Evolutionary conservation across 2,113 vertebrate genomes (phyloP), one percentile per base, ranked within the genome.

Genomic region (Lanius ludovicianus): DNA sequence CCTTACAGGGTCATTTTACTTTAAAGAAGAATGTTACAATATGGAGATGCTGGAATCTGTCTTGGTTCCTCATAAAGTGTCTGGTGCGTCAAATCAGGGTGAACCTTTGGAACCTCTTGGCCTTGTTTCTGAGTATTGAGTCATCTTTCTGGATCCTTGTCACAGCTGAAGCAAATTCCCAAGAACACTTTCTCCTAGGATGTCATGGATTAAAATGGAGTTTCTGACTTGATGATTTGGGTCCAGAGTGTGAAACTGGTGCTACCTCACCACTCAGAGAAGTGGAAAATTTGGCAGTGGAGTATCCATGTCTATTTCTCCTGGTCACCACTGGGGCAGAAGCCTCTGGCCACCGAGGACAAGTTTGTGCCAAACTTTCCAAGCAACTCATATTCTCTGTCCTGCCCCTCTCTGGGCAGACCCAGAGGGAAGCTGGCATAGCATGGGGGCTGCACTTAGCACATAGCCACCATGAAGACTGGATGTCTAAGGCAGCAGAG

Each of bases 391-490:
- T 0, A 0, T 6, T 41, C 15, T 24, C 53, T 16, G 1, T 73
- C 6, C 33, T 2, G 5, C 5, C 30, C 6, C 24, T 23, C 37
- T n/a, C 18, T 56, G 64, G 44, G 42, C 31, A 60, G 65, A 15
- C 6, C 21, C 0, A 1, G 3, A 23, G 41, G 27, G 12, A 10
- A 27, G 50, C 2, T 11, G 69, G 30, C 11, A 2, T 0, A 6
- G 31, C 7, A 1, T 6, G 19, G 23, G 27, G n/a, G 22, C 39
- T 63, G 76, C 42, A 47, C 16, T 33, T 12, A 2, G 31, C 59
- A 41, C 11, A 7, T 2, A 0, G 2, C 10, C 2, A 5, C 30
- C 4, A 0, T 3, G 24, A 13, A 7, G 30, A 24, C 16, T 0
- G 1, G 11, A 17, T 3, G 19, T 55, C 60, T 70, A 1, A 3